These are phyloP conservation scores for Diorhabda carinulata DNA, from an alignment of 1,140 invertebrate species.

Conservation along the genomic window DNA sequence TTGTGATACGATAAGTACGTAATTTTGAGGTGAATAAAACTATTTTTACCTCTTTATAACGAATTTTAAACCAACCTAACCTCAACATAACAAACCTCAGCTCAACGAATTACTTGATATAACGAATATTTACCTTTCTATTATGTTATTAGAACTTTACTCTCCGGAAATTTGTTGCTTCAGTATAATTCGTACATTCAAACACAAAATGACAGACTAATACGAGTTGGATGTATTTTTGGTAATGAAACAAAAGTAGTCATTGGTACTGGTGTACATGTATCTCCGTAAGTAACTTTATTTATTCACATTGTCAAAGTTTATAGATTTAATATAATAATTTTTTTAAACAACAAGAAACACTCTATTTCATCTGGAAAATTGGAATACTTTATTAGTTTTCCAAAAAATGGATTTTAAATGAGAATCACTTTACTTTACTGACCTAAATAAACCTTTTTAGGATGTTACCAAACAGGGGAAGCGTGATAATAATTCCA, in stretches of 20 bases:
- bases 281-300: slow-evolving; percentile 37
- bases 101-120: too few species aligned
- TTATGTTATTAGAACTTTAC: slow-evolving; percentile 52
- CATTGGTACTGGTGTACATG: slow-evolving; percentile 43
- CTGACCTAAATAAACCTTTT: neutral
- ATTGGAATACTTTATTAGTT: neutral
- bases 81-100: too few species aligned
- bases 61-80: too few species aligned
- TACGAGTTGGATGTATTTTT: slow-evolving; percentile 60
- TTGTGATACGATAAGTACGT: too few species aligned
- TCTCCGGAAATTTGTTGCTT: slow-evolving; percentile 60
- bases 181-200: slow-evolving; percentile 64
- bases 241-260: slow-evolving; percentile 42
- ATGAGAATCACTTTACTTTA: too few species aligned
- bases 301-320: neutral
- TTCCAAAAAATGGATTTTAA: slow-evolving; percentile 11
- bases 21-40: too few species aligned
- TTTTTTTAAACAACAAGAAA: neutral
- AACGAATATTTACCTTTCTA: neutral
- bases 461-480: slow-evolving; percentile 30
- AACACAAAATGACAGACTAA: slow-evolving; percentile 61
- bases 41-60: too few species aligned
- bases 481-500: slow-evolving; percentile 36
- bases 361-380: too few species aligned
- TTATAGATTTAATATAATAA: neutral